Base-by-base conservation (phyloP, 2,888 invertebrate genomes). In the Agrochola lychnidis region DNA sequence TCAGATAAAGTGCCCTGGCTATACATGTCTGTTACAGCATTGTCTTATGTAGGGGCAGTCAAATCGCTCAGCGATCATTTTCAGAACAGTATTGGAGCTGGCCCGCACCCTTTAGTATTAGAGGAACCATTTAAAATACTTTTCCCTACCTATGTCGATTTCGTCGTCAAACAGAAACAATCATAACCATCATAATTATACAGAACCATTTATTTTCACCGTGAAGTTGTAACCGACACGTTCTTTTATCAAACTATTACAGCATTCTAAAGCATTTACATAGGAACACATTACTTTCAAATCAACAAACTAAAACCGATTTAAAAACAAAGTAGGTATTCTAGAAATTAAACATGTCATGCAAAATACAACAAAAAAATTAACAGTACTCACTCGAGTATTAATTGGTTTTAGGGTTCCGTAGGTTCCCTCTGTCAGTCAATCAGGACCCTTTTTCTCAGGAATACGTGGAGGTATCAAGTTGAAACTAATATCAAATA, bases 351-450 rank as follows among this genome's bases (percentile, higher is more conserved):
- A 61, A 16, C 51, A 22, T 36, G 22, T 19, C 51, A 22, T 36
- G 22, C n/a, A 61, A 70, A 70, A 25, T 6, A 19, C 7, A 36
- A 25, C 3, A 40, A 48, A 4, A 40, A 36, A 36, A 25, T 16
- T 9, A 67, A 57, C n/a, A n/a, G 16, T 53, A 62, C 16, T 48
- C 76, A 76, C 36, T 36, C 19, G 14, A 70, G n/a, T 30, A 56
- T 40, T 68, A 10, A 68, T 76, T 25, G 45, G 36, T 48, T 36
- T 36, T 4, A 36, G 36, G 36, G 36, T 36, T 36, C 36, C 36
- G 36, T 36, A 36, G n/a, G n/a, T n/a, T n/a, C n/a, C n/a, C n/a
- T 36, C 36, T 36, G 36, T 36, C 36, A 36, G 36, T 36, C 36
- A 3, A 3, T 36, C 4, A 36, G 36, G 36, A 36, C 36, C 36